These are phyloP conservation scores for Diabrotica virgifera DNA, from an alignment of 1,140 invertebrate genomes.

Conservation along the genomic window DNA sequence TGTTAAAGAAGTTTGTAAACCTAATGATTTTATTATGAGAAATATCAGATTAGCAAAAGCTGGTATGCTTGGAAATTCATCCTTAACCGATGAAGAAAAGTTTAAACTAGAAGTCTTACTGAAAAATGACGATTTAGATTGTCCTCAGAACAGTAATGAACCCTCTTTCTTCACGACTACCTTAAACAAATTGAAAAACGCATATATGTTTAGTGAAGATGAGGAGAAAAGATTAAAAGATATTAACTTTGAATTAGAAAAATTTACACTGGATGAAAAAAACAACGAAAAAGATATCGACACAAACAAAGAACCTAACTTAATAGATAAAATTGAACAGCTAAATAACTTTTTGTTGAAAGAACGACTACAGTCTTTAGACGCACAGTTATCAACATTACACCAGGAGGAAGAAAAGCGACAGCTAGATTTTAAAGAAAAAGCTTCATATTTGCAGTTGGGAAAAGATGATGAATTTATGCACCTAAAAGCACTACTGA, in stretches of 20 bases:
- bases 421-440: too few species aligned
- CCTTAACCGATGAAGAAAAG: slow-evolving; percentile 16
- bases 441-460: too few species aligned
- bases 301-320: neutral
- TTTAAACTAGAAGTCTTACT: slow-evolving; percentile 6
- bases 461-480: too few species aligned
- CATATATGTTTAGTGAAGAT: slow-evolving; percentile 6
- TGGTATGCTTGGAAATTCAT: slow-evolving; percentile 5
- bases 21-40: slow-evolving; percentile 4
- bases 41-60: slow-evolving; percentile 4
- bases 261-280: slow-evolving; percentile 5
- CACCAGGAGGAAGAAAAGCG: neutral
- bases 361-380: neutral
- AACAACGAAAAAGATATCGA: neutral
- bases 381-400: neutral
- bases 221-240: slow-evolving; percentile 1
- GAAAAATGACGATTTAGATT: neutral
- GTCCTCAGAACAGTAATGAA: neutral
- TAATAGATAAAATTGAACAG: neutral
- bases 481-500: too few species aligned
- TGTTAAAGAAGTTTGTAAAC: neutral
- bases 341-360: slow-evolving; percentile 9
- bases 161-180: neutral
- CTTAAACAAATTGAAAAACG: neutral
- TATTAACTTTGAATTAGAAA: slow-evolving; percentile 10